These are phyloP conservation scores for Bimastos eiseni DNA, from an alignment of 2,888 invertebrate genomes.

Conservation along the genomic window DNA sequence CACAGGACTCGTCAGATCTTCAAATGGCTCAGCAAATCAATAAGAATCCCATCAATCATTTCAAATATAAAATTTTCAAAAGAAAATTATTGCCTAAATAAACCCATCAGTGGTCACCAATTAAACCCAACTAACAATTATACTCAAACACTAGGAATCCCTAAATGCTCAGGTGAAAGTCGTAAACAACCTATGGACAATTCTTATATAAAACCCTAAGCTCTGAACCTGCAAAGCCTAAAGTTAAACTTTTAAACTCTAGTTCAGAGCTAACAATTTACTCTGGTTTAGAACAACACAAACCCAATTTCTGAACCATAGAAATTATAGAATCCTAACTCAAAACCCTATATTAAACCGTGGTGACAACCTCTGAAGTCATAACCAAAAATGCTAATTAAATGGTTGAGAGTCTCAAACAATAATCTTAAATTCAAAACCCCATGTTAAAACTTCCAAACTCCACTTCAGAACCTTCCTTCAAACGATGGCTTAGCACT, in stretches of 20 bases:
- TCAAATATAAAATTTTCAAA: not conserved
- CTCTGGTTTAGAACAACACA: too few species aligned
- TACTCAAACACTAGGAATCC: slow-evolving; percentile 3
- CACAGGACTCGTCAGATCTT: not conserved
- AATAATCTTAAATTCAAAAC: not conserved
- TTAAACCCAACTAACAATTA: not conserved
- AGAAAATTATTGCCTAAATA: not conserved
- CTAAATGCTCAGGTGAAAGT: not conserved
- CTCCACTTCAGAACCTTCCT: not conserved
- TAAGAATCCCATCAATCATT: not conserved
- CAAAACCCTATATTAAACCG: not conserved
- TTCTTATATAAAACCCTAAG: not conserved
- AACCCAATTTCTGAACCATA: not conserved
- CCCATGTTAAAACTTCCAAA: not conserved
- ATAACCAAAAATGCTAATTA: not conserved
- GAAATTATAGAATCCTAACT: not conserved
- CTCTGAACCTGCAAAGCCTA: not conserved
- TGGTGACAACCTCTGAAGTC: not conserved
- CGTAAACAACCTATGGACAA: not conserved
- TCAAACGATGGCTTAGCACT: not conserved
- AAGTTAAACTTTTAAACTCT: not conserved
- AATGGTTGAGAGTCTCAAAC: not conserved
- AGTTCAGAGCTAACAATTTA: not conserved
- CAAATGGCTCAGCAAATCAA: not conserved
- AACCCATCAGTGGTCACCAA: not conserved